Evolutionary conservation across 2,888 invertebrate genomes (phyloP), one percentile per base, ranked within the genome.

Genomic region (Drosophila parthenogenetica): DNA sequence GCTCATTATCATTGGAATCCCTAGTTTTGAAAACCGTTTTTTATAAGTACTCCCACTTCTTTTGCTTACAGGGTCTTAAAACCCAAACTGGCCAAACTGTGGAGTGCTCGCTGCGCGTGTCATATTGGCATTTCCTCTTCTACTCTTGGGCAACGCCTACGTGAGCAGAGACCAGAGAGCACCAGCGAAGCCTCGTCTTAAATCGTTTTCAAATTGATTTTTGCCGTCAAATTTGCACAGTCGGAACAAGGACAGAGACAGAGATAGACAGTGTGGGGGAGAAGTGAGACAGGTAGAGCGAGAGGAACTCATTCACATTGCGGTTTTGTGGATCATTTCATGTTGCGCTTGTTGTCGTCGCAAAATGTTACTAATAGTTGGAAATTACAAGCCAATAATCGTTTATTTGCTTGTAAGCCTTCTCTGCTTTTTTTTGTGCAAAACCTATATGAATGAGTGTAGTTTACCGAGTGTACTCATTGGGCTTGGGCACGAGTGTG

Each of bases 151-250:
- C 81, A 64, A 83, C 88, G 88, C 83, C 86, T 79, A 85, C 88
- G 83, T 64, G 66, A 42, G 60, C 51, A 53, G 17, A 10, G 40
- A 40, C 8, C 29, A 8, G 29, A 29, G 29, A 29, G 29, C 8
- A 42, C 66, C 51, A 53, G 17, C 7, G 40, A 40, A 62, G 68
- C 46, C 65, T 64, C 78, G 72, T 89, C 75, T 79, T 70, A 89
- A 86, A 89, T 89, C 82, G 87, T 87, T 86, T 89, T 75, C 86
- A 87, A 89, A 86, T 86, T 86, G 86, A 86, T 86, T 89, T 86
- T 72, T 75, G 80, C 76, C 83, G 80, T 87, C 88, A 86, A 89
- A 86, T 89, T 89, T 87, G 88, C 86, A 78, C 81, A 84, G 74
- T 50, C 67, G 43, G 78, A 59, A 62, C 62, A 63, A 42, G 22